Percentiles rank a stretch among this genome's conserved stretches.
phyloP scores from a whole-genome alignment of 2,113 vertebrate species.

The Macrotis lagotis region DNA sequence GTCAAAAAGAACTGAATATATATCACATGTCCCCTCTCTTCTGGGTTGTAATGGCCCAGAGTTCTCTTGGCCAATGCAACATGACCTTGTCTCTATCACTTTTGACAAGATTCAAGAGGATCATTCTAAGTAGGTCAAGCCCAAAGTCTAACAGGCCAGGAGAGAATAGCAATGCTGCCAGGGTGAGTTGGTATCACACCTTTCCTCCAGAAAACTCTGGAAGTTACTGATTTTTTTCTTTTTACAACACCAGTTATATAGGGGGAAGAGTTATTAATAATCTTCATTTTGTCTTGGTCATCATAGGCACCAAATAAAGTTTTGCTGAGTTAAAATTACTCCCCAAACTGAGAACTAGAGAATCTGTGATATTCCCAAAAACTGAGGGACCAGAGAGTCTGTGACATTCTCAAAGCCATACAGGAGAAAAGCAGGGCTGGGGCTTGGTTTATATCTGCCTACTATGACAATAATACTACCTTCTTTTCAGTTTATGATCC shows the following conservation, averaged over 20 bases:
- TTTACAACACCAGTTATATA: not conserved
- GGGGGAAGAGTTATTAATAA: not conserved
- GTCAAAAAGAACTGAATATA: not conserved
- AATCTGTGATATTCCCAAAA: not conserved
- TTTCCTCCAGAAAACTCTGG: not conserved
- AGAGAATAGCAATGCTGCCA: accelerated
- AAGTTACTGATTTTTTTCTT: not conserved
- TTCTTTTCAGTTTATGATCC: not conserved
- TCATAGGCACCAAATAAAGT: not conserved
- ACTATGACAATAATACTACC: not conserved
- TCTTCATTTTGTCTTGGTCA: not conserved
- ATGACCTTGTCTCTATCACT: not conserved
- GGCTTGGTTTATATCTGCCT: not conserved
- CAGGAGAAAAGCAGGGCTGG: not conserved
- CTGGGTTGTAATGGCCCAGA: not conserved
- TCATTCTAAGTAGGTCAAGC: not conserved
- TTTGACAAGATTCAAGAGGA: not conserved
- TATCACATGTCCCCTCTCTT: not conserved
- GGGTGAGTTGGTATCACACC: not conserved
- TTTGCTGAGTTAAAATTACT: not conserved
- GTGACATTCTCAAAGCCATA: not conserved
- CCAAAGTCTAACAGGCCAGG: not conserved
- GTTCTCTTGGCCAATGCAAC: not conserved
- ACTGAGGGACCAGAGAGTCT: not conserved
- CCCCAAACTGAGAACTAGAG: too few relatives aligned